Percentiles rank a stretch among this genome's conserved stretches.
Conservation (phyloP, 2,797 vertebrate genomes). For the Sebastiscus albofasciatus region DNA sequence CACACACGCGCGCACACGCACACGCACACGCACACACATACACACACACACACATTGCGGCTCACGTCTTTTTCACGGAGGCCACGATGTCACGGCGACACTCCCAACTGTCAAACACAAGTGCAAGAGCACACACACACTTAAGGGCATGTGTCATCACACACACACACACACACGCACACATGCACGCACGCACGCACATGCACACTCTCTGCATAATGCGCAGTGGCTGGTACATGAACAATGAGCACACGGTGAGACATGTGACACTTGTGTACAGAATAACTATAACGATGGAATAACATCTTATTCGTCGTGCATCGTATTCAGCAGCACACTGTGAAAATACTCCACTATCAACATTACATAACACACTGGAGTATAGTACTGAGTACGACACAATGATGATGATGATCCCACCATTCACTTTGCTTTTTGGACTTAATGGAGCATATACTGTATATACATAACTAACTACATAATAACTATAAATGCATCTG, state of each 20-base stretch:
- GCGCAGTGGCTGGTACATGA: constrained; percentile 25
- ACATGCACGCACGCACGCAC: not conserved
- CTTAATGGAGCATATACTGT: too few species aligned
- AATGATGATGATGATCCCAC: too few species aligned
- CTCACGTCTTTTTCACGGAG: constrained; percentile 66
- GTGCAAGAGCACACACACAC: constrained; percentile 66
- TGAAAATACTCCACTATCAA: not conserved
- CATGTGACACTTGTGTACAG: constrained; percentile 4
- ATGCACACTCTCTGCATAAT: constrained; percentile 37
- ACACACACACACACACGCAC: not conserved
- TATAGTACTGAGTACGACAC: too few species aligned
- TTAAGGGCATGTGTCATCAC: constrained; percentile 54
- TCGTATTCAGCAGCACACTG: not conserved
- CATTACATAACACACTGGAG: too few species aligned
- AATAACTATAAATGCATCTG: not conserved
- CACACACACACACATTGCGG: constrained; percentile 23
- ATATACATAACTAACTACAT: too few species aligned
- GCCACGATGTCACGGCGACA: constrained; percentile 72
- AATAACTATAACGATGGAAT: constrained; percentile 6
- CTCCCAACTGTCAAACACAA: constrained; percentile 76
- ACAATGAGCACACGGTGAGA: constrained; percentile 38
- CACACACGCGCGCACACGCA: constrained; percentile 48
- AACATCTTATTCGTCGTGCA: not conserved
- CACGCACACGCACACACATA: constrained; percentile 25
- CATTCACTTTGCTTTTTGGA: too few species aligned